Evolutionary conservation across 2,113 vertebrate species (phyloP), one percentile per base, ranked within the genome.

Genomic region (Anarhynchus alexandrinus): DNA sequence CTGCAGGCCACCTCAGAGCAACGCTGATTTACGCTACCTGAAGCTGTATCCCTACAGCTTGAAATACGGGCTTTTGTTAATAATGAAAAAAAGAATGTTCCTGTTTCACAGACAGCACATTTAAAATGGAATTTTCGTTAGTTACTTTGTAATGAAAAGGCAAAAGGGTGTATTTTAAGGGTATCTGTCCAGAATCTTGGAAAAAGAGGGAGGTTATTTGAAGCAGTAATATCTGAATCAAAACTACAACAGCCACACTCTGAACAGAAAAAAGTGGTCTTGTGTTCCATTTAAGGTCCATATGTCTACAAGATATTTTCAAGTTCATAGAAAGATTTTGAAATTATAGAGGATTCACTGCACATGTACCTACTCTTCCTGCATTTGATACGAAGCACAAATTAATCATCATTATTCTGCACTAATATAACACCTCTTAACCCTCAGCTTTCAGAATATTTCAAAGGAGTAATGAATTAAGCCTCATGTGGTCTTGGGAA

Each of bases 381-480:
- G 47, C 62, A 58, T 77, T 87, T 93, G 89, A 80, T 91, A 73
- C 0, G 1, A 70, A 93, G 82, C 29, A 77, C 42, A 85, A 66
- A 95, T 97, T 73, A 70, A 96, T 97, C 91, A 87, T 82, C 77
- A 85, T 97, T 95, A 96, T 73, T 87, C 73, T 70, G 65, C 49
- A 82, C 54, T 95, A 72, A 94, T 51, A 85, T 42, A 96, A 95
- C 91, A 95, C 95, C 88, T 94, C 73, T 88, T 88, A 94, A 95
- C 91, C 94, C 58, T 94, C 42, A 29, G 86, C 66, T 95, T 91
- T 94, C 89, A 91, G 58, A 76, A 57, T 90, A 80, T 95, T 96
- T 93, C 84, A 93, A 57, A 95, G 71, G 45, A 93, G 73, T 77
- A 95, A 97, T 96, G 77, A 95, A 91, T 95, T 96, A 89, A 91